Evolutionary conservation across 2,888 invertebrate species (phyloP).

Genomic region (Phortica okadai): DNA sequence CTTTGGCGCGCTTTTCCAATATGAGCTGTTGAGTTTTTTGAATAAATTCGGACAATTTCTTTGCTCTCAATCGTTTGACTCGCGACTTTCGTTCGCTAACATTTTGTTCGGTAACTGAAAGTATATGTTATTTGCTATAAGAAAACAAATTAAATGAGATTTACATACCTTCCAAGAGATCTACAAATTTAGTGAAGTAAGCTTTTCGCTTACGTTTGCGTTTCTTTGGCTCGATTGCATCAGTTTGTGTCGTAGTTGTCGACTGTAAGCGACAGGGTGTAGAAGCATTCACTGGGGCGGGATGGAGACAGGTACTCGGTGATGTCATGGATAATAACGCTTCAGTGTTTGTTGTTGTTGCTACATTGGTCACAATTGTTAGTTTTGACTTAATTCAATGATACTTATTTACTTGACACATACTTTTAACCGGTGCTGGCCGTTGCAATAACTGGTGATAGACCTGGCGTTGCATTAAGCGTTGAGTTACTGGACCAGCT

Average conservation of each 20-base stretch:
- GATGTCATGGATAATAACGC: neutral
- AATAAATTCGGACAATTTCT: constrained; percentile 82
- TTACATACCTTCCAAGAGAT: constrained; percentile 82
- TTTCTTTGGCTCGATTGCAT: constrained; percentile 54
- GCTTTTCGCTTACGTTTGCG: constrained; percentile 58
- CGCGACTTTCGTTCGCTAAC: constrained; percentile 83
- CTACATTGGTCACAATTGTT: neutral
- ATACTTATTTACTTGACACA: constrained; percentile 23
- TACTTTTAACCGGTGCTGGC: constrained; percentile 48
- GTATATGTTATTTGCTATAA: constrained; percentile 41
- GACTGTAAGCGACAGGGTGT: constrained; percentile 61
- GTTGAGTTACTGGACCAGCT: constrained; percentile 41
- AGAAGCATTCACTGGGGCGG: constrained; percentile 25
- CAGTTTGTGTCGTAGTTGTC: constrained; percentile 64
- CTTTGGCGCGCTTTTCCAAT: constrained; percentile 59
- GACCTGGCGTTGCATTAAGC: constrained; percentile 56
- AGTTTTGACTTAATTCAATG: neutral
- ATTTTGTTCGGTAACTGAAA: constrained; percentile 80
- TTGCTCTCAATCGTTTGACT: constrained; percentile 82
- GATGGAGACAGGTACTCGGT: neutral
- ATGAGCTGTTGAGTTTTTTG: constrained; percentile 77
- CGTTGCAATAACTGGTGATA: constrained; percentile 65
- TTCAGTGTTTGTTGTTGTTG: neutral
- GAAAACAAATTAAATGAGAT: neutral
- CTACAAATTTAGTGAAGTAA: constrained; percentile 80